phyloP scores from a whole-genome alignment of 2,888 invertebrate genomes.

The Sarcophaga carnaria region DNA sequence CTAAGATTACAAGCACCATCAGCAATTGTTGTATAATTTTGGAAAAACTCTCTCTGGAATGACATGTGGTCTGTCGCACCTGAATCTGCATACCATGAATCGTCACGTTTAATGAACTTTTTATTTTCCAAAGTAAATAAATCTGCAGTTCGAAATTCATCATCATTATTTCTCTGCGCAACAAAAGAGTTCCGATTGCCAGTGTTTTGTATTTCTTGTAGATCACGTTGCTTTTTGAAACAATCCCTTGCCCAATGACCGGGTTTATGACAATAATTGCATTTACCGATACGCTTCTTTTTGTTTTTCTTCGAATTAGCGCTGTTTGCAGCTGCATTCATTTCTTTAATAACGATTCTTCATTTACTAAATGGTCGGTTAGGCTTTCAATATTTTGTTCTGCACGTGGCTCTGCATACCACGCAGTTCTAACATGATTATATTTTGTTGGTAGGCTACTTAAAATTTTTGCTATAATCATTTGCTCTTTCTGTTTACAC shows the following conservation, averaged over 20 bases:
- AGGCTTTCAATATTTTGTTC: conserved; percentile 62
- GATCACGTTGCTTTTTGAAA: too few relatives aligned
- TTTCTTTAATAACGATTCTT: conserved; percentile 18
- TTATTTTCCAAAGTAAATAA: too few relatives aligned
- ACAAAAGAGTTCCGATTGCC: too few relatives aligned
- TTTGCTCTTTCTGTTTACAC: conserved; percentile 59
- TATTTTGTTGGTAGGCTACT: conserved; percentile 65
- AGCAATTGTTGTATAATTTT: too few relatives aligned
- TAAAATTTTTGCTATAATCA: conserved; percentile 65
- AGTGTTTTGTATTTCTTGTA: too few relatives aligned
- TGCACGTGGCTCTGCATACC: conserved; percentile 64
- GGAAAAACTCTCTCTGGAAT: neutral
- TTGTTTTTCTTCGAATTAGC: too few relatives aligned
- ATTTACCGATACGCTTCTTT: too few relatives aligned
- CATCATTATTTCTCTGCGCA: conserved; percentile 22
- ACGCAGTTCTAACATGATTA: conserved; percentile 67
- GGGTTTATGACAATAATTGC: too few relatives aligned
- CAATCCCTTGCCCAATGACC: too few relatives aligned
- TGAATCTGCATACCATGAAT: conserved; percentile 4
- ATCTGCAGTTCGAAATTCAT: conserved; percentile 11
- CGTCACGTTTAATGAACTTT: too few relatives aligned
- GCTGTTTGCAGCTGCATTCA: too few relatives aligned
- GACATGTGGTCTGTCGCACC: conserved; percentile 3
- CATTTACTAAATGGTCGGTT: too few relatives aligned
- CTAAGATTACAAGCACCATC: conserved; percentile 1